Conservation (phyloP, 2,797 vertebrate species). For the Leuciscus waleckii region DNA sequence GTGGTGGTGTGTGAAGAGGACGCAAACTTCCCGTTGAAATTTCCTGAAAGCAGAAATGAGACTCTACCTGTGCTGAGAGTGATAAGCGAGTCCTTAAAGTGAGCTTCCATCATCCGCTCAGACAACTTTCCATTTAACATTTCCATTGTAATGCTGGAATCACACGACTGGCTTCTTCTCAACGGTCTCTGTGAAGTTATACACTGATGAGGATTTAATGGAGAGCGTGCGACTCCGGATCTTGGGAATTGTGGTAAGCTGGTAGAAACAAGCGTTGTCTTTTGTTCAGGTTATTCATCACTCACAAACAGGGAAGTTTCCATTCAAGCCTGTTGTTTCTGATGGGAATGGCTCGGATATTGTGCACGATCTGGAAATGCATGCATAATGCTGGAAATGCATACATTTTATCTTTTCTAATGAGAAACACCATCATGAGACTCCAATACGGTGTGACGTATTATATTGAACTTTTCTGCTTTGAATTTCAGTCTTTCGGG, state of each 20-base stretch:
- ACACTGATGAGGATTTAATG: neutral
- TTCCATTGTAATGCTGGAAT: neutral
- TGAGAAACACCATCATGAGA: neutral
- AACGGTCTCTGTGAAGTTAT: neutral
- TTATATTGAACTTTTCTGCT: neutral
- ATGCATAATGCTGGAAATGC: neutral
- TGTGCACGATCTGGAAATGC: neutral
- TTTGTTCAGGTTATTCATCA: constrained; percentile 17
- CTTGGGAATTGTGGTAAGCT: constrained; percentile 7
- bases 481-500: neutral
- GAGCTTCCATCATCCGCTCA: constrained; percentile 35
- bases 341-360: neutral
- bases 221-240: neutral
- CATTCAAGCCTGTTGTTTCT: neutral
- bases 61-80: constrained; percentile 47
- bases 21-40: constrained; percentile 35
- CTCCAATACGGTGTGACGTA: no score
- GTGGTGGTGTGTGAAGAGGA: constrained; percentile 53
- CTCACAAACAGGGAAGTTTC: neutral
- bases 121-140: neutral
- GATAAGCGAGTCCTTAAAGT: constrained; percentile 62
- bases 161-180: constrained; percentile 11
- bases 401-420: neutral
- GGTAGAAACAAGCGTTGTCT: neutral
- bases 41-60: constrained; percentile 21